Base-by-base conservation (phyloP, 2,113 vertebrate genomes). In the Coturnix japonica region DNA sequence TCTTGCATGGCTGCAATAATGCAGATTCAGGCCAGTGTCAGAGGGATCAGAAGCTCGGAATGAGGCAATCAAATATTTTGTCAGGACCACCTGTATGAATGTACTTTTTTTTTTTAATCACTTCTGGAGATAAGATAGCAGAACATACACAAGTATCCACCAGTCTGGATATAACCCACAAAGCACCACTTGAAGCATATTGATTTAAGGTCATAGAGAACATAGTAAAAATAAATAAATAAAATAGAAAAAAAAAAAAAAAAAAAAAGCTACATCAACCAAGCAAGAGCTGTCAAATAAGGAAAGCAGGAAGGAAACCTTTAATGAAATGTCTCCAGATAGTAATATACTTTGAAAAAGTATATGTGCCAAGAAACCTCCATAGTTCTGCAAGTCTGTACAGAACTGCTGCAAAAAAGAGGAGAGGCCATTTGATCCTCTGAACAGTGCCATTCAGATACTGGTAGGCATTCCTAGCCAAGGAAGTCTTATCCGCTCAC, bases 331-430 rank as follows among this genome's bases (percentile, higher is more conserved):
- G 7, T 59, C 85, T 87, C 43, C 23, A 79, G 28, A 37, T 16
- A 87, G 31, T 25, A 53, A 73, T 63, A 65, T 13, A 56, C 9
- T 54, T 84, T 54, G 43, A 67, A 51, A 81, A 79, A 84, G 31
- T 44, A 39, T 13, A 64, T 9, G 2, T 56, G 66, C 12, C 30
- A 61, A 22, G 76, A 59, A 72, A 74, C 23, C 8, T 75, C 43
- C 57, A 74, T 13, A 60, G 47, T 26, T 83, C 53, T 61, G 10
- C 0, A 0, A 71, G 37, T 6, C 16, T 6, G 8, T 64, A 43
- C 54, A 67, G 44, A 64, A 35, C 30, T 53, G 22, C 47, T 44
- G 30, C 19, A 92, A 80, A 39, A 91, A 80, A 1, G 6, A 73
- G 85, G 47, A 85, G 37, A 57, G 14, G 37, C 51, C 30, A 26